These are phyloP conservation scores for Silurus glanis DNA, from an alignment of 2,113 vertebrate species.

Conservation along the genomic window DNA sequence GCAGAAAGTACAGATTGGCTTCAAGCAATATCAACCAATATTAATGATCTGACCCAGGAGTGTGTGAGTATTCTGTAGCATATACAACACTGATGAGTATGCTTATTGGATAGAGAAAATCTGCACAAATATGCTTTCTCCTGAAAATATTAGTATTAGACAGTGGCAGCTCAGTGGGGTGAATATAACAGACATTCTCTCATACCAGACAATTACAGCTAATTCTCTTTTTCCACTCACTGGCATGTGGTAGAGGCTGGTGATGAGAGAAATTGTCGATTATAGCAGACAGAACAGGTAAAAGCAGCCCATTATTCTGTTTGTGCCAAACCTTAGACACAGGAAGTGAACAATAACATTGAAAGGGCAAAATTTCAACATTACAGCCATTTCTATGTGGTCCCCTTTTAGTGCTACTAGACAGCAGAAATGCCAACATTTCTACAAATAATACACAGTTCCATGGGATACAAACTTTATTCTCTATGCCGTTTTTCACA, in stretches of 20 bases:
- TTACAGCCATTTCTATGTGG: not conserved
- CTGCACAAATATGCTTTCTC: conserved; percentile 1
- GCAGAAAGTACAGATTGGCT: conserved; percentile 92
- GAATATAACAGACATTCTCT: not conserved
- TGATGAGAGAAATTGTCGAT: conserved; percentile 35
- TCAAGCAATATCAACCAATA: conserved; percentile 86
- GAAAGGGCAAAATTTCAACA: conserved; percentile 27
- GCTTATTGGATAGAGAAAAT: not conserved
- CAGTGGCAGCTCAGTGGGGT: not conserved
- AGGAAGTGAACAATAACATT: conserved; percentile 9
- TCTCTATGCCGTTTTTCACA: conserved; percentile 42
- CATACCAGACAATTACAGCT: conserved; percentile 30
- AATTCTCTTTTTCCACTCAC: conserved; percentile 21
- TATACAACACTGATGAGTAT: not conserved
- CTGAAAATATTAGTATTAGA: conserved; percentile 9
- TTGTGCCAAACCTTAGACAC: conserved; percentile 13
- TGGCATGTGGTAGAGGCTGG: not conserved
- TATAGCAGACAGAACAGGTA: conserved; percentile 27
- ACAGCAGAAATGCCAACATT: not conserved
- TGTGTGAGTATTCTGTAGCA: conserved; percentile 75
- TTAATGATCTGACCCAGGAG: conserved; percentile 84
- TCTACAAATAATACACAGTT: conserved; percentile 23
- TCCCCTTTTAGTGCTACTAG: conserved; percentile 8
- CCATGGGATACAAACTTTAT: not conserved
- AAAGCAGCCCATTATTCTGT: conserved; percentile 35